Conservation (phyloP, 2,113 vertebrate genomes). For the human (Homo sapiens) region GRCh38 chr12:24202001-24202500, state of each 20-base stretch:
- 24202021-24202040: not conserved
- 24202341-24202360: conserved; percentile 23
- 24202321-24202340: not conserved
- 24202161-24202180: not conserved
- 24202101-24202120: conserved; percentile 40
- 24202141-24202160: not conserved
- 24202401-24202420: not conserved
- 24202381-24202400: not conserved
- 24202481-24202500: not conserved
- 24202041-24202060: conserved; percentile 55
- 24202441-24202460: not conserved
- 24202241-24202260: not conserved
- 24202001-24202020: not conserved
- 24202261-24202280: not conserved
- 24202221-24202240: not conserved
- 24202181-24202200: not conserved
- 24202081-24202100: conserved; percentile 27
- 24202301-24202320: not conserved
- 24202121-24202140: not conserved
- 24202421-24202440: not conserved
- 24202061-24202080: conserved; percentile 46
- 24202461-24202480: not conserved
- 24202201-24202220: not conserved
- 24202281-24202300: not conserved
- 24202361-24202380: not conserved